Percentiles rank a stretch among this genome's conserved stretches.
phyloP scores from a whole-genome alignment of 2,888 invertebrate genomes.

The Steinernema carpocapsae region DNA sequence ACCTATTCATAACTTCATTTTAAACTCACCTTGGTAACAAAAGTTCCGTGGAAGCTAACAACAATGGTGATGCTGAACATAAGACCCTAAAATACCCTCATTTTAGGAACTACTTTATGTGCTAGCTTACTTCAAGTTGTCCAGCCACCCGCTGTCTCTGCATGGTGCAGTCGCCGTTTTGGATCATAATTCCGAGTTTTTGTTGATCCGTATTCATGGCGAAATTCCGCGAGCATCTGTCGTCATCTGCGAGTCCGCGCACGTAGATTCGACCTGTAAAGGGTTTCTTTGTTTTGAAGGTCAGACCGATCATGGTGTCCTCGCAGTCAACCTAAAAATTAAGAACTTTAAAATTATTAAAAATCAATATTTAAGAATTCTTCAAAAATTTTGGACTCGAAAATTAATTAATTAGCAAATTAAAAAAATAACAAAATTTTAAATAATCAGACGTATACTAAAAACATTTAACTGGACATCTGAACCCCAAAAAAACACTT shows the following conservation, averaged over 20 bases:
- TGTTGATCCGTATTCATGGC: slow-evolving; percentile 61
- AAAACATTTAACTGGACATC: too few species aligned
- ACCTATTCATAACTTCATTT: background rate
- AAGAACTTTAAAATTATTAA: background rate
- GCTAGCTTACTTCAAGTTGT: too few species aligned
- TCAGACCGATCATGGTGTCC: slow-evolving; percentile 61
- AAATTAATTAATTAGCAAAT: background rate
- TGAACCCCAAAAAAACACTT: too few species aligned
- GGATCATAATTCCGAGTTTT: slow-evolving; percentile 53
- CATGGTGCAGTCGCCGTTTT: slow-evolving; percentile 66
- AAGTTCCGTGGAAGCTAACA: slow-evolving; percentile 66
- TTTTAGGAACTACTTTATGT: background rate
- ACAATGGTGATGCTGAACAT: slow-evolving; percentile 65
- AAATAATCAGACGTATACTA: too few species aligned
- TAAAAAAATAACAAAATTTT: background rate
- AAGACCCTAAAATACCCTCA: slow-evolving; percentile 58
- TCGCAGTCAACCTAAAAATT: slow-evolving; percentile 54
- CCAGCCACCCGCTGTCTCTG: slow-evolving; percentile 62
- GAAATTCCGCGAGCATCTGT: slow-evolving; percentile 59
- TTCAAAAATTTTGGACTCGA: background rate
- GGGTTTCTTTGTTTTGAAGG: slow-evolving; percentile 65
- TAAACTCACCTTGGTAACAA: slow-evolving; percentile 49
- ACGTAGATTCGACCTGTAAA: slow-evolving; percentile 65
- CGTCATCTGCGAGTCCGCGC: slow-evolving; percentile 64
- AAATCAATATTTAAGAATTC: background rate